Conservation (phyloP, 2,888 invertebrate species). For the Rotaria sp. region DNA sequence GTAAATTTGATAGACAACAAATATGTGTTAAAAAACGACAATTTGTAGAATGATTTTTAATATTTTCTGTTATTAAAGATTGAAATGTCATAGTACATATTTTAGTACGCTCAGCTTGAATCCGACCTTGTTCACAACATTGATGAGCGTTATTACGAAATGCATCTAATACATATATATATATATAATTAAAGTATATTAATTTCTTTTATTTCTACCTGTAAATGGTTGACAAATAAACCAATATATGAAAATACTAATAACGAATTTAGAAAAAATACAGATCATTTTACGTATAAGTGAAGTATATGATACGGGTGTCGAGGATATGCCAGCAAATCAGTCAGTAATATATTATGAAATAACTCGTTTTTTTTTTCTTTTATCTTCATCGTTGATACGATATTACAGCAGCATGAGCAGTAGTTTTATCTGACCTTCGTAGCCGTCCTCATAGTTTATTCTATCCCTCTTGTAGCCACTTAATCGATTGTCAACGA, state of each 20-base stretch:
- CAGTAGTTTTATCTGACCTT: neutral
- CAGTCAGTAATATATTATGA: neutral
- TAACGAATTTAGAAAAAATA: neutral
- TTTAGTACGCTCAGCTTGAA: neutral
- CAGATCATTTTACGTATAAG: neutral
- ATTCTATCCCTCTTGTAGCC: neutral
- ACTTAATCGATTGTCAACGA: neutral
- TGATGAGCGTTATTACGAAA: neutral
- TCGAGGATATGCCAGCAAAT: neutral
- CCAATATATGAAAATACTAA: neutral
- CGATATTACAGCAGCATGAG: neutral
- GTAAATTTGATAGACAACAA: conserved; percentile 35
- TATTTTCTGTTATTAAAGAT: neutral
- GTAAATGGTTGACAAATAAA: neutral
- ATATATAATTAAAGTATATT: neutral
- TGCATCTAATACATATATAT: neutral
- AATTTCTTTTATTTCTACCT: neutral
- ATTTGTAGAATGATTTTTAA: neutral
- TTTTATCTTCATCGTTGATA: conserved; percentile 13
- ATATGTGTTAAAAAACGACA: conserved; percentile 36
- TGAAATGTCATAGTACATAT: neutral
- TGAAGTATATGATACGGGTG: neutral
- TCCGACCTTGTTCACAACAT: neutral
- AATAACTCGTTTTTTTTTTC: neutral
- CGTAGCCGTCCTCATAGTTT: neutral